Base-by-base conservation (phyloP, 2,888 invertebrate species). In the Conus canariensis region DNA sequence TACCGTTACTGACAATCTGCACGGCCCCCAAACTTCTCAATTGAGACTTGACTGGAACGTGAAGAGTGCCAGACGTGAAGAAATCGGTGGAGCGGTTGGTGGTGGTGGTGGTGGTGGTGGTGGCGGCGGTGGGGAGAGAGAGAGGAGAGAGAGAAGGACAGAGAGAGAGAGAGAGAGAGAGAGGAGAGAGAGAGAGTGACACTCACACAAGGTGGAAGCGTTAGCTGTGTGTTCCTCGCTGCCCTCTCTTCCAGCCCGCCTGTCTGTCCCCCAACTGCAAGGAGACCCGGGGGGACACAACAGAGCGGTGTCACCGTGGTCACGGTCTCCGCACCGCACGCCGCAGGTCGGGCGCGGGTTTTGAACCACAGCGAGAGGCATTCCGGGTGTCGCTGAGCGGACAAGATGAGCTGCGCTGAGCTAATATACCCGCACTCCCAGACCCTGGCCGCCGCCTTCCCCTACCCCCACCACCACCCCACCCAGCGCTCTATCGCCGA, bases 361-460 rank as follows among this genome's bases (percentile, higher is more conserved):
- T 45, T 4, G 45, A 45, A 45, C 45, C 45, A 45, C 45, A 45
- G 45, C 16, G 16, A 64, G 8, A 7, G 64, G 16, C 7, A 7
- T 64, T 7, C 64, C 16, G 16, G 64, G 45, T 1, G 45, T 45
- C 45, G 4, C 45, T 45, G 45, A 45, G 30, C 45, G 45, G 45
- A 4, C 45, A 87, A 45, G 25, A 87, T 87, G 87, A 87, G 87
- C 19, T 87, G 87, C n/a, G 77, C 87, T 3, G 74, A 87, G 16
- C n/a, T 87, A n/a, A 77, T 77, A 10, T 87, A 87, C 64, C 87
- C n/a, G 7, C 87, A 67, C n/a, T 16, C 60, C 56, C 56, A 30
- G 74, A 16, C 88, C 70, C n/a, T 64, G 12, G 12, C 64, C 64
- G 7, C 64, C 59, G 25, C 60, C 88, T 45, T 25, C 64, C 77